These are phyloP conservation scores for Polypterus senegalus DNA, from an alignment of 2,113 vertebrate genomes.

Conservation along the genomic window DNA sequence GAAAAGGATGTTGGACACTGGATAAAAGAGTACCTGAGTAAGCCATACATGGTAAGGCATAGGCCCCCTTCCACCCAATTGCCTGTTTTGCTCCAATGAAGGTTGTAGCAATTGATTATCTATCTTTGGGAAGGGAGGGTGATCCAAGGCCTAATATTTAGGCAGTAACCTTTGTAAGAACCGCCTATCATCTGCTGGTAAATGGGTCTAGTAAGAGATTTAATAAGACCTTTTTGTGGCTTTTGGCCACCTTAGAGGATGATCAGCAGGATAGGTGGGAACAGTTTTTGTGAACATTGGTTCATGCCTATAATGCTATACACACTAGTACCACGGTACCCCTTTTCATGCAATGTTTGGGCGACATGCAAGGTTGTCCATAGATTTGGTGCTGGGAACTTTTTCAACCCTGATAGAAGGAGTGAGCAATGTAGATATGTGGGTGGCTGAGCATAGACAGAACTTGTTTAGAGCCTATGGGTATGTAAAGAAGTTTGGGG, in stretches of 20 bases:
- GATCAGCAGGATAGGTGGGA: background rate
- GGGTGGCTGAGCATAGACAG: no score
- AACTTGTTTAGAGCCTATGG: no score
- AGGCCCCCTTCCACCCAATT: background rate
- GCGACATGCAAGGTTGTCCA: background rate
- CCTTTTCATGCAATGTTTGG: background rate
- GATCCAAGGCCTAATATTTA: background rate
- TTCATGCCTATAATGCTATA: background rate
- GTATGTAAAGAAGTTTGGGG: no score
- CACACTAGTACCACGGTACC: background rate
- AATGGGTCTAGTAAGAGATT: background rate
- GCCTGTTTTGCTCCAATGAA: background rate
- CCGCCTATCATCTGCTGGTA: background rate
- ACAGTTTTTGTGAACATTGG: background rate
- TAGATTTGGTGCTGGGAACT: background rate
- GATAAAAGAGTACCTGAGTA: background rate
- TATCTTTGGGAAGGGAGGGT: background rate
- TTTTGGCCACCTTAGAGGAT: background rate
- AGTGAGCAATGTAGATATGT: no score
- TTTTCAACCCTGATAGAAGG: no score
- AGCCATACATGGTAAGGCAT: background rate
- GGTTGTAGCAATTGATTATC: background rate
- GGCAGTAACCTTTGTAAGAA: background rate
- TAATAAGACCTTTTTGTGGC: background rate
- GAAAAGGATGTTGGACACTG: background rate